A percentile compares a stretch with the other conserved stretches of the same genome.
phyloP scores from a whole-genome alignment of 2,797 vertebrate species.

The Crocodylus rhombifer region DNA sequence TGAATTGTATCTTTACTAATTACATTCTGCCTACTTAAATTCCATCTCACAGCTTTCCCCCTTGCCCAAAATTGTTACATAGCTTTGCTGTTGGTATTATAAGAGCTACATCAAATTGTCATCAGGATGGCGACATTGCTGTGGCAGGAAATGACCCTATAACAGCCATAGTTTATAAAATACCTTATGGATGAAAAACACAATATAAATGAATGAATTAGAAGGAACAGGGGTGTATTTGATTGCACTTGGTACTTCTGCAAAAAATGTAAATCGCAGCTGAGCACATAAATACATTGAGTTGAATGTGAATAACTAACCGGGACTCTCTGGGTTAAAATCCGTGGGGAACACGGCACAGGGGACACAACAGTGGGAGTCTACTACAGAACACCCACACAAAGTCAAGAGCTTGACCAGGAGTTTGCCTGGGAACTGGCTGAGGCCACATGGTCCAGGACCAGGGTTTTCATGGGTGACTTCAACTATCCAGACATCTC shows the following conservation, averaged over 20 bases:
- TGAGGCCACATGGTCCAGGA: too few relatives aligned
- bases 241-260: background rate
- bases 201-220: background rate
- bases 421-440: too few relatives aligned
- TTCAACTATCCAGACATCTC: too few relatives aligned
- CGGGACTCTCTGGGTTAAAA: too few relatives aligned
- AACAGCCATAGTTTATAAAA: background rate
- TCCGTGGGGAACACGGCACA: too few relatives aligned
- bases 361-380: too few relatives aligned
- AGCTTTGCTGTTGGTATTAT: background rate
- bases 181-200: background rate
- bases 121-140: background rate
- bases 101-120: background rate
- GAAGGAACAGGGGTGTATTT: background rate
- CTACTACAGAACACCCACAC: too few relatives aligned
- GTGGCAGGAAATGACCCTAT: background rate
- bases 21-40: background rate
- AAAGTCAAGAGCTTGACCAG: too few relatives aligned
- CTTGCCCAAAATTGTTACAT: background rate
- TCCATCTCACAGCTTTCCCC: background rate
- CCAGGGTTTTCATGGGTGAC: too few relatives aligned
- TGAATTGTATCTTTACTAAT: background rate
- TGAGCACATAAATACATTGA: background rate
- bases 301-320: background rate
- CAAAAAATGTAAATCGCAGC: background rate